Conservation (phyloP, 2,113 vertebrate species). For the Onychostoma macrolepis region DNA sequence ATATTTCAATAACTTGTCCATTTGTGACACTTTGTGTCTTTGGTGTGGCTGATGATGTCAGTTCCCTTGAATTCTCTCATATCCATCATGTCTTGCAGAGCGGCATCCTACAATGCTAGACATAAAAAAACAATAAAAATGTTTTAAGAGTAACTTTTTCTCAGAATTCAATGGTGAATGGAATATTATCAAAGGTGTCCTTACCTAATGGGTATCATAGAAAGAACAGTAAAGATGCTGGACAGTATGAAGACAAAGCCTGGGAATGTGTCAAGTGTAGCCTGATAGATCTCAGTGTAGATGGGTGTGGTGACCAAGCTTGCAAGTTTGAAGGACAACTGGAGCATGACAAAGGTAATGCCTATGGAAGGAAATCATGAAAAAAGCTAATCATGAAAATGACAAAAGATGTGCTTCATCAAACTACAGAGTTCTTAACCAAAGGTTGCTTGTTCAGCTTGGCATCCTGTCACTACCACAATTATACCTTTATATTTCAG, state of each 20-base stretch:
- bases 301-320: slow-evolving; percentile 82
- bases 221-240: slow-evolving; percentile 79
- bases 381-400: not conserved
- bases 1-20: not conserved
- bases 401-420: not conserved
- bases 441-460: not conserved
- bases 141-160: not conserved
- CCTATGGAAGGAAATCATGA: slow-evolving; percentile 19
- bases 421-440: not conserved
- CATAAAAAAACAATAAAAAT: not conserved
- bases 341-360: slow-evolving; percentile 80
- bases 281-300: slow-evolving; percentile 90
- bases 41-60: slow-evolving; percentile 34
- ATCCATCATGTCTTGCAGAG: slow-evolving; percentile 30
- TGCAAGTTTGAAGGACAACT: slow-evolving; percentile 81
- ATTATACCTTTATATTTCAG: not conserved
- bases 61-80: slow-evolving; percentile 57
- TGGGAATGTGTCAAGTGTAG: slow-evolving; percentile 81
- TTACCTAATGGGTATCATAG: slow-evolving; percentile 88
- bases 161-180: not conserved
- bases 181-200: not conserved
- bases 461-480: not conserved
- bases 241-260: slow-evolving; percentile 86
- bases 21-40: not conserved
- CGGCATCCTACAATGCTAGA: slow-evolving; percentile 70